These are phyloP conservation scores for Gymnopithys bicolor DNA, from an alignment of 2,797 vertebrate species.

Conservation along the genomic window DNA sequence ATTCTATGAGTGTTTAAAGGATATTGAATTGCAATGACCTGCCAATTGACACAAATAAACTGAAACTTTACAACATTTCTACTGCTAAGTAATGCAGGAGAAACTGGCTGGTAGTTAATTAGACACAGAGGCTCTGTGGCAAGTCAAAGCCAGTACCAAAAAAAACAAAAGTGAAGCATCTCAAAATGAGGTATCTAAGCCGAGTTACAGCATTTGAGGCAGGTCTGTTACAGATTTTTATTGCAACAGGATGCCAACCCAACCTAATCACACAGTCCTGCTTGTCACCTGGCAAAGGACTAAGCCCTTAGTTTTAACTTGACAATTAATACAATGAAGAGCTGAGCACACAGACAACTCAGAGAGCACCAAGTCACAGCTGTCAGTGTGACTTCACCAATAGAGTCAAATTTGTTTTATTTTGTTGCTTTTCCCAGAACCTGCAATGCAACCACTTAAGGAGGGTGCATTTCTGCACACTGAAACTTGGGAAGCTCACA, in stretches of 20 bases:
- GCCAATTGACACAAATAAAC: neutral
- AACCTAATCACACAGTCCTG: neutral
- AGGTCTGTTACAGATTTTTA: neutral
- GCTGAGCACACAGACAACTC: neutral
- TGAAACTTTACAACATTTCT: neutral
- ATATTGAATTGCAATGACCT: neutral
- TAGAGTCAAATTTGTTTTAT: neutral
- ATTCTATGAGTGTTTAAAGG: neutral
- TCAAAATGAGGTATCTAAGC: neutral
- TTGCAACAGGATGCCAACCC: neutral
- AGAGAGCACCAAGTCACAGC: neutral
- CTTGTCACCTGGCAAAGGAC: neutral
- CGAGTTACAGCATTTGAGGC: neutral
- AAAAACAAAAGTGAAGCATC: neutral
- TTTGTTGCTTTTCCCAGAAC: neutral
- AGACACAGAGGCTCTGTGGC: neutral
- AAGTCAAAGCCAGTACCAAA: neutral
- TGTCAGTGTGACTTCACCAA: neutral
- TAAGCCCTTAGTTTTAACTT: neutral
- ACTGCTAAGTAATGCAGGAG: neutral
- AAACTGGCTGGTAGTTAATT: neutral
- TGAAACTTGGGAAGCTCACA: neutral
- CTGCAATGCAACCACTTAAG: neutral
- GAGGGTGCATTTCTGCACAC: neutral
- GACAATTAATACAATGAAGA: neutral